Base-by-base conservation (phyloP, 1,140 invertebrate species). In the Pachyrhynchus sulphureomaculatus region DNA sequence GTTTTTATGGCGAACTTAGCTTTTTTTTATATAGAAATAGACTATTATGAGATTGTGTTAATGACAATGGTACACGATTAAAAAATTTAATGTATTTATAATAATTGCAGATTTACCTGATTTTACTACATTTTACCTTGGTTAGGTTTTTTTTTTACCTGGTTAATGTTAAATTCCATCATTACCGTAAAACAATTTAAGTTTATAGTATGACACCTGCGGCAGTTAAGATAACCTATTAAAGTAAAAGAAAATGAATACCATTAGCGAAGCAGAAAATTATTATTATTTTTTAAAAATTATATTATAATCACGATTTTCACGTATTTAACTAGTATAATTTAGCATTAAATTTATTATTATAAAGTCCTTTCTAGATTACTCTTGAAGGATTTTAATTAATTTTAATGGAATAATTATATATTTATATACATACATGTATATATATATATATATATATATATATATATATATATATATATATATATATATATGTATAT, bases 241-340 rank as follows among this genome's bases (percentile, higher is more conserved):
- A 37, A 9, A 13, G 34, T 37, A 37, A 13, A 37, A 37, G 4
- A 37, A 37, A 37, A 37, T n/a, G 34, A 37, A 37, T n/a, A 4
- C 34, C 4, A 37, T 37, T 37, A 37, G n/a, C 10, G 4, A n/a
- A 37, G 15, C 15, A 37, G 34, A 13, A 37, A 37, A 8, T 37
- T n/a, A n/a, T n/a, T n/a, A n/a, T n/a, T n/a, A n/a, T n/a, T 37
- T 37, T 37, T 32, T 37, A n/a, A 37, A 8, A 37, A 37, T 37
- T 37, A 37, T 37, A 37, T n/a, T 37, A 13, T n/a, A 37, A 5
- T 37, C 34, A 37, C 34, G 34, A 37, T 37, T 13, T 37, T 6
- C 34, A 13, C 34, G 34, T n/a, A n/a, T 37, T 37, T 37, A n/a
- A n/a, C n/a, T n/a, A n/a, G n/a, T n/a, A n/a, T n/a, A n/a, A n/a